Base-by-base conservation (phyloP, 53 echinoderm and acorn worm genomes). In the Holothuria leucospilota region DNA sequence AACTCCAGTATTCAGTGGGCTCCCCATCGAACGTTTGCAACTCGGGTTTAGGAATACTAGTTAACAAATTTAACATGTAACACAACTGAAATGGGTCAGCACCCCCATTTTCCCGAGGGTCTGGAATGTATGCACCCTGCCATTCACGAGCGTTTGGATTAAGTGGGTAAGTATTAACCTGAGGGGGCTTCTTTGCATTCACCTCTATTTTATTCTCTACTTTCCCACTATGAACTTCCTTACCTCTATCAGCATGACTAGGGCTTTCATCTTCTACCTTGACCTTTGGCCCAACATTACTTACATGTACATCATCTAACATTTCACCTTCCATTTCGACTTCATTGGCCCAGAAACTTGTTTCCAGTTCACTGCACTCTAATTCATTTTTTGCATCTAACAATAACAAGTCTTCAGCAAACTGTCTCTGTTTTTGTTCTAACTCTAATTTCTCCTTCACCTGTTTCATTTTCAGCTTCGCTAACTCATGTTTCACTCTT, bases 31-130 rank as follows among this genome's bases (percentile, higher is more conserved):
- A 88, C 0, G 28, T 52, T 51, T 67, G 51, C 18, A 91, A 64
- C 42, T 91, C 91, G 24, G 84, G 91, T 67, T 91, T 91, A 6
- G 91, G 91, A 51, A 91, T 64, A 63, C 83, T n/a, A 39, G 88
- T 58, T 9, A 64, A 62, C 60, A 82, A 69, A 21, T 79, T 69
- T 63, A 78, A 52, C 46, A 51, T 51, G 25, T 52, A 7, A 52
- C 10, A 53, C 78, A 78, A n/a, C 20, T 71, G 10, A 42, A 9
- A 51, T 20, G 58, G 13, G 15, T 63, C 23, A 7, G 64, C 64
- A 7, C 46, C 46, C 46, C 46, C 46, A 46, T 46, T 46, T 46
- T 46, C 46, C 11, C 46, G 8, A 46, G 46, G 46, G 46, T 46
- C 11, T 4, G 64, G 64, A 6, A 0, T 15, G 2, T 30, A 67